Conservation (phyloP, 2,888 invertebrate species). For the Rhamphomyia laevipes region DNA sequence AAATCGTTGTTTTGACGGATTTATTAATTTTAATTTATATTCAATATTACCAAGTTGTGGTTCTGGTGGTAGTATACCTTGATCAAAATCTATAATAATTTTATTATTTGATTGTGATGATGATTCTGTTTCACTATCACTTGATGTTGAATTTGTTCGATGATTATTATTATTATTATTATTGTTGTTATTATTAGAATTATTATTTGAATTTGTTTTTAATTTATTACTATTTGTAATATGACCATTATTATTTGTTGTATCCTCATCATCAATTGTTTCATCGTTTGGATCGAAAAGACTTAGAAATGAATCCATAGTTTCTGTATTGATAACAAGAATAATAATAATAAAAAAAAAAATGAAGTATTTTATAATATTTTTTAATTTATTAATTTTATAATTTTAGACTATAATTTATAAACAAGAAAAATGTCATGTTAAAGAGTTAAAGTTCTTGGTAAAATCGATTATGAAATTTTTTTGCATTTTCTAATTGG, state of each 20-base stretch:
- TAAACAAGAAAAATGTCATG: too few relatives aligned
- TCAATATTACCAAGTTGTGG: constrained; percentile 92
- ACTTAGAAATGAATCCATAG: background rate
- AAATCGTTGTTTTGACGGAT: constrained; percentile 79
- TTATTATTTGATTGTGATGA: constrained; percentile 22
- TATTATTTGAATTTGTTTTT: background rate
- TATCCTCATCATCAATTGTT: background rate
- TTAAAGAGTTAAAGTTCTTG: too few relatives aligned
- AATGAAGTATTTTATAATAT: background rate
- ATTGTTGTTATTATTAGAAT: background rate
- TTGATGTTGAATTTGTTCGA: constrained; percentile 15
- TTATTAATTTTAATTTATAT: constrained; percentile 89
- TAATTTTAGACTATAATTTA: too few relatives aligned
- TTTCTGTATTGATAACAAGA: too few relatives aligned
- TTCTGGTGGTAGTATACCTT: constrained; percentile 74
- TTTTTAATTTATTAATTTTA: too few relatives aligned
- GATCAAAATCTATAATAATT: constrained; percentile 41
- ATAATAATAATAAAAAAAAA: background rate
- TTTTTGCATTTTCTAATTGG: too few relatives aligned
- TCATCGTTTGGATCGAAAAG: background rate
- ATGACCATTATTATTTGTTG: background rate
- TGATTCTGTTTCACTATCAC: constrained; percentile 21
- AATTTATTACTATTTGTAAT: background rate
- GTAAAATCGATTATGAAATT: too few relatives aligned
- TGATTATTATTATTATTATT: constrained; percentile 12